Evolutionary conservation across 2,113 vertebrate genomes (phyloP).

Genomic region (Marmota monax): DNA sequence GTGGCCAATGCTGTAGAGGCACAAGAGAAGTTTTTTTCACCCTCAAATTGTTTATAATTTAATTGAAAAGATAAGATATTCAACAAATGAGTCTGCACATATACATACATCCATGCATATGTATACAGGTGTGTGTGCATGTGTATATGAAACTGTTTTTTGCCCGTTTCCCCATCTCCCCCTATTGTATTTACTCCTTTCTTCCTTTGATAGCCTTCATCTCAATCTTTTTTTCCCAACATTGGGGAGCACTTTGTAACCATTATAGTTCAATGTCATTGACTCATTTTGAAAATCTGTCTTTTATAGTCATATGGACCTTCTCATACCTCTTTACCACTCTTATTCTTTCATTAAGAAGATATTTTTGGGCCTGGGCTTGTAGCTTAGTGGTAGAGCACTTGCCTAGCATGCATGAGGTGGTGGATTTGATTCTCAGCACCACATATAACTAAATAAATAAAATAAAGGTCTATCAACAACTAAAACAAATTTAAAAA

Average conservation of each 20-base stretch:
- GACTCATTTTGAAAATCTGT: conserved; percentile 2
- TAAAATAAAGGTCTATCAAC: no score
- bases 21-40: neutral
- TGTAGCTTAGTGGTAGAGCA: neutral
- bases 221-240: neutral
- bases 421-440: no score
- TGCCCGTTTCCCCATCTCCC: neutral
- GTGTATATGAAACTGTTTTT: neutral
- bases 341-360: conserved; percentile 21
- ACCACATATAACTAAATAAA: no score
- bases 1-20: neutral
- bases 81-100: neutral
- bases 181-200: neutral
- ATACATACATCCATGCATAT: no score
- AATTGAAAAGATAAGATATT: neutral
- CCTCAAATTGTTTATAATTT: conserved; percentile 17
- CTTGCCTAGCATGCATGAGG: no score
- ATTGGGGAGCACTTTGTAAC: neutral
- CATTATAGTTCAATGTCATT: neutral
- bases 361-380: neutral
- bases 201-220: neutral
- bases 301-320: neutral
- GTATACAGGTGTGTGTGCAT: neutral
- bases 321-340: neutral
- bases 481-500: no score